Percentiles rank a stretch among this genome's conserved stretches.
These are phyloP conservation scores for Pimephales promelas DNA, from an alignment of 2,113 vertebrate genomes.

Conservation along the genomic window DNA sequence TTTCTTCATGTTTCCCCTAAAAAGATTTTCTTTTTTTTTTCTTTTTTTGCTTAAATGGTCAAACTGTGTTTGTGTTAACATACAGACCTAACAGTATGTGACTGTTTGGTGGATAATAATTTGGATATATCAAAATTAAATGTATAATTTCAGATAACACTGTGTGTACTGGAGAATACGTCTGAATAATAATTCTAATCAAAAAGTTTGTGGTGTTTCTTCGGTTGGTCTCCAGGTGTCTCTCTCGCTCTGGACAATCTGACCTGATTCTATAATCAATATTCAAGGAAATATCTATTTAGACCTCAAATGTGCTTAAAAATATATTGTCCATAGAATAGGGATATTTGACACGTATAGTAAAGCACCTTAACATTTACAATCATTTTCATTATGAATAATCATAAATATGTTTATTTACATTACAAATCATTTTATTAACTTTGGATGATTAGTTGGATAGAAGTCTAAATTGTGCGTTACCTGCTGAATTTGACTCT, in stretches of 20 bases:
- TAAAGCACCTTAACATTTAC: not conserved
- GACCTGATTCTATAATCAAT: not conserved
- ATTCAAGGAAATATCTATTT: not conserved
- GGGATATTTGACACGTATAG: not conserved
- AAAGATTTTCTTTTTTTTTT: not conserved
- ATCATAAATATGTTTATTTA: not conserved
- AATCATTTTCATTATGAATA: not conserved
- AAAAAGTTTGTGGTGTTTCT: not conserved
- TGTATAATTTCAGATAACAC: not conserved
- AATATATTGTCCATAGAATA: not conserved
- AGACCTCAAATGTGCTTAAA: not conserved
- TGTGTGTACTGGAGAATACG: not conserved
- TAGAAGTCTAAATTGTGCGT: not conserved
- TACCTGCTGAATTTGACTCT: not conserved
- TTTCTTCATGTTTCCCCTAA: not conserved
- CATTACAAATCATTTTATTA: not conserved
- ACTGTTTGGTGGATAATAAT: not conserved
- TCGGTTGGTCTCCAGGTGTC: not conserved
- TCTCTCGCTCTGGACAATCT: not conserved
- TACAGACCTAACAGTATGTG: not conserved
- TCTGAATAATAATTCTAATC: not conserved
- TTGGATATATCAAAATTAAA: not conserved
- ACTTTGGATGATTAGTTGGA: too few species aligned
- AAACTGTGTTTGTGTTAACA: not conserved
- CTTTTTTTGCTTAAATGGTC: not conserved